A percentile compares a stretch with the other conserved stretches of the same genome.
Conservation (phyloP, 2,797 vertebrate genomes). For the Nannoperca australis region DNA sequence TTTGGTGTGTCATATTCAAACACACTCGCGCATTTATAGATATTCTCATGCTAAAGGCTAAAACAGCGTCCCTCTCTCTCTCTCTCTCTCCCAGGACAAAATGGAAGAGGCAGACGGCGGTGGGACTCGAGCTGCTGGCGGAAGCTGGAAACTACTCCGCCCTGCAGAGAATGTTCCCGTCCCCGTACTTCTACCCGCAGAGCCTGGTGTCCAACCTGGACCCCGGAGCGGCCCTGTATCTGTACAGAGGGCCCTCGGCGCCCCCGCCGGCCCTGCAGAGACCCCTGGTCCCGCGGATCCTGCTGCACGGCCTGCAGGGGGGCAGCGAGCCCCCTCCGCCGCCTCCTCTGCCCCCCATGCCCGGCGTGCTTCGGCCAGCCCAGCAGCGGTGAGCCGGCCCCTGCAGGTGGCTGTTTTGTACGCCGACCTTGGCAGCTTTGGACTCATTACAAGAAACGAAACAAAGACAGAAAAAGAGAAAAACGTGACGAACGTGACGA, state of each 20-base stretch:
- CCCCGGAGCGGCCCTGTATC: constrained; percentile 93
- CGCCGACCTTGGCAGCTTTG: constrained; percentile 45
- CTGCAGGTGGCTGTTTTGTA: constrained; percentile 21
- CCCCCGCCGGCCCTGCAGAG: constrained; percentile 93
- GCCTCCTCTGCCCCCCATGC: constrained; percentile 91
- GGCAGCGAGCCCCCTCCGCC: constrained; percentile 88
- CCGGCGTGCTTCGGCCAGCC: constrained; percentile 91
- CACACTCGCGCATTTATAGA: constrained; percentile 12
- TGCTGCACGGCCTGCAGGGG: constrained; percentile 95
- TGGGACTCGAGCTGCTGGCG: constrained; percentile 95
- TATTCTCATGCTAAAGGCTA: constrained; percentile 6
- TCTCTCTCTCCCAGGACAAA: constrained; percentile 88
- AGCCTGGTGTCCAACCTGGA: constrained; percentile 96
- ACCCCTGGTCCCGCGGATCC: constrained; percentile 95
- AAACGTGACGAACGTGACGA: constrained; percentile 24
- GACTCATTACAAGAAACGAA: constrained; percentile 61
- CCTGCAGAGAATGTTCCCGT: constrained; percentile 98
- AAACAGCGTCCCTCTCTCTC: neutral
- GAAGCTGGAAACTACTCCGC: constrained; percentile 98
- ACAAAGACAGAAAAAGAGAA: constrained; percentile 44
- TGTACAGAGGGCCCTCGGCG: constrained; percentile 94
- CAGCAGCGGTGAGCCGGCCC: constrained; percentile 91
- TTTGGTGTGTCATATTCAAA: constrained; percentile 37
- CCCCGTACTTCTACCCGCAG: constrained; percentile 98
- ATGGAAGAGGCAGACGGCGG: constrained; percentile 98